phyloP scores from a whole-genome alignment of 1,140 invertebrate genomes.

The Drosophila sturtevanti region DNA sequence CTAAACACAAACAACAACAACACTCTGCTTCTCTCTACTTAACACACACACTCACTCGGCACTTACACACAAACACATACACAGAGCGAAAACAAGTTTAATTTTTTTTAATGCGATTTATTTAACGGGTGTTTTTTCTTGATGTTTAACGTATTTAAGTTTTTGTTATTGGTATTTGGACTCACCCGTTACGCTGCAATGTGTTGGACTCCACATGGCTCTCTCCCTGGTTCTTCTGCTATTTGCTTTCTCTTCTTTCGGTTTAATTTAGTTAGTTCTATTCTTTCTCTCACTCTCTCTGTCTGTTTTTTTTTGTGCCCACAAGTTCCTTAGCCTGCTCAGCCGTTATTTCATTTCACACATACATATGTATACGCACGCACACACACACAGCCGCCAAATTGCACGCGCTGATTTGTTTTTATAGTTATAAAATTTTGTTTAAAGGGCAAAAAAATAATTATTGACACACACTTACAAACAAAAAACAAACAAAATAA shows the following conservation, averaged over 20 bases:
- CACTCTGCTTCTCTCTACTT: conserved; percentile 32
- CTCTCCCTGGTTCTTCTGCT: conserved; percentile 34
- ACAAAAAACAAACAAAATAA: conserved; percentile 46
- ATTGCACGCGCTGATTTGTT: neutral
- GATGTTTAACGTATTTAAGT: neutral
- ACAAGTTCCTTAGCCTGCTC: conserved; percentile 3
- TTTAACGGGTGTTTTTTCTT: conserved; percentile 41
- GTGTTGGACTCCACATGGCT: conserved; percentile 75
- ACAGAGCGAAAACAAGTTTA: conserved; percentile 53
- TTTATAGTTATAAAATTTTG: neutral
- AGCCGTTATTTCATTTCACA: conserved; percentile 4
- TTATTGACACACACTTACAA: conserved; percentile 6
- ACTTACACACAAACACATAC: conserved; percentile 16
- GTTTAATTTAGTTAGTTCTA: neutral
- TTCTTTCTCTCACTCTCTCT: neutral
- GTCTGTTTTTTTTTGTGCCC: neutral
- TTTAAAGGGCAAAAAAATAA: conserved; percentile 1
- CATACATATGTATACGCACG: neutral
- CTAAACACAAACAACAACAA: conserved; percentile 23
- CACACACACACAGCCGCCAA: neutral
- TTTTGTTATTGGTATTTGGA: conserved; percentile 11
- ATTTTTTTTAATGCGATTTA: conserved; percentile 61
- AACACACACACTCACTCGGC: conserved; percentile 15
- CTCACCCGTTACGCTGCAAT: conserved; percentile 76
- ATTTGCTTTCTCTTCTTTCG: conserved; percentile 8